Conservation (phyloP, 2,888 invertebrate species). For the Phortica okadai region DNA sequence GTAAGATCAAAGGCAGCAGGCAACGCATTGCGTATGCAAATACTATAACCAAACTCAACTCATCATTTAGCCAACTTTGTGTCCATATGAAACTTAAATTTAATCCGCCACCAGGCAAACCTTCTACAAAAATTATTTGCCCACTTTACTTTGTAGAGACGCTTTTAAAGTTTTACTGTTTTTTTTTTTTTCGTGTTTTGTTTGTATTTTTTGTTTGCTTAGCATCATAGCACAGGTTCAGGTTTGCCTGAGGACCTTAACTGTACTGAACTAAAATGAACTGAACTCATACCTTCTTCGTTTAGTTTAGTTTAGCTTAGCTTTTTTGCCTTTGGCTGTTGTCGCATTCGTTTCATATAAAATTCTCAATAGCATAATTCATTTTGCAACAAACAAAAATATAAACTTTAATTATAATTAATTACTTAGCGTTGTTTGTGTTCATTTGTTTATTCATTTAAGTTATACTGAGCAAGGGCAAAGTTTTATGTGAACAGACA, state of each 20-base stretch:
- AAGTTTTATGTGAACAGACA: background rate
- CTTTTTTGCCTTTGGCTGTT: background rate
- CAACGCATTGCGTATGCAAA: slow-evolving; percentile 11
- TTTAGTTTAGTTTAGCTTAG: background rate
- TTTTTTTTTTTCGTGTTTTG: no score
- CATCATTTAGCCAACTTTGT: background rate
- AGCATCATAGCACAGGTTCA: no score
- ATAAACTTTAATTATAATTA: slow-evolving; percentile 20
- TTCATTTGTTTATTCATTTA: background rate
- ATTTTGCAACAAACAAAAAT: slow-evolving; percentile 14
- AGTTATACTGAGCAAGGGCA: background rate
- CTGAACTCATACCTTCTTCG: background rate
- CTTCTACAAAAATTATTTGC: background rate
- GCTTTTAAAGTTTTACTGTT: no score
- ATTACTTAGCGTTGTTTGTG: slow-evolving; percentile 3
- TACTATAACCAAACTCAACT: background rate
- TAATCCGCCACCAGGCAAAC: background rate
- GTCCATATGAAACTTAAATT: background rate
- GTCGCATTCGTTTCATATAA: background rate
- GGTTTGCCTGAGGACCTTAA: no score
- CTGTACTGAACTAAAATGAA: no score
- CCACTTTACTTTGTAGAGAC: no score
- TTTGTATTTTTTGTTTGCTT: no score
- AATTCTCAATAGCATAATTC: slow-evolving; percentile 23
- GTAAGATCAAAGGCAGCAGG: background rate